Conservation (phyloP, 1,140 invertebrate species). For the Dreissena rostriformis region DNA sequence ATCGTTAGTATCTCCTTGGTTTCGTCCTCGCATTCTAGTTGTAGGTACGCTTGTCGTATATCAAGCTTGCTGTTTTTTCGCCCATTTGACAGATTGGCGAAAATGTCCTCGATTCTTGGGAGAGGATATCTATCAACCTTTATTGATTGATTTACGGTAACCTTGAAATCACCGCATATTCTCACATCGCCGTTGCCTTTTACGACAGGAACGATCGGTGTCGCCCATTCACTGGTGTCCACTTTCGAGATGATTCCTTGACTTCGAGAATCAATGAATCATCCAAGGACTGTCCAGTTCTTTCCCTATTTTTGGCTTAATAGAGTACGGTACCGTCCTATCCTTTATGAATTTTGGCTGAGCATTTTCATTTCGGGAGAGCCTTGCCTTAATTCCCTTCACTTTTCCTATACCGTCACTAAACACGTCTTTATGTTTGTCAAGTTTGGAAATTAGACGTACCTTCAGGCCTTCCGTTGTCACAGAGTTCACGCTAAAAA, state of each 20-base stretch:
- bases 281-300: conserved; percentile 76
- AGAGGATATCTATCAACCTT: conserved; percentile 70
- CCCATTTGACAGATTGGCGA: conserved; percentile 65
- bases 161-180: conserved; percentile 70
- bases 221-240: conserved; percentile 68
- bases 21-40: conserved; percentile 64
- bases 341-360: conserved; percentile 59
- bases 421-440: background rate
- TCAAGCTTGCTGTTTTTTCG: conserved; percentile 73
- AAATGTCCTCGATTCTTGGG: conserved; percentile 72
- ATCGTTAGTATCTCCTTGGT: conserved; percentile 62
- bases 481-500: background rate
- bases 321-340: conserved; percentile 77
- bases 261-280: no score
- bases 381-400: conserved; percentile 38
- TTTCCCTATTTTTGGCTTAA: conserved; percentile 74
- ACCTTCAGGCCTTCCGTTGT: background rate
- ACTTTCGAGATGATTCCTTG: conserved; percentile 78
- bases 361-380: conserved; percentile 33
- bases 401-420: conserved; percentile 15
- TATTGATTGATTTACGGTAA: conserved; percentile 75
- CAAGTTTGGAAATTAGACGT: background rate
- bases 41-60: conserved; percentile 64
- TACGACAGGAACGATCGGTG: conserved; percentile 51
- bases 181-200: conserved; percentile 46